These are phyloP conservation scores for Hyperoodon ampullatus DNA, from an alignment of 2,113 vertebrate genomes.

Conservation along the genomic window DNA sequence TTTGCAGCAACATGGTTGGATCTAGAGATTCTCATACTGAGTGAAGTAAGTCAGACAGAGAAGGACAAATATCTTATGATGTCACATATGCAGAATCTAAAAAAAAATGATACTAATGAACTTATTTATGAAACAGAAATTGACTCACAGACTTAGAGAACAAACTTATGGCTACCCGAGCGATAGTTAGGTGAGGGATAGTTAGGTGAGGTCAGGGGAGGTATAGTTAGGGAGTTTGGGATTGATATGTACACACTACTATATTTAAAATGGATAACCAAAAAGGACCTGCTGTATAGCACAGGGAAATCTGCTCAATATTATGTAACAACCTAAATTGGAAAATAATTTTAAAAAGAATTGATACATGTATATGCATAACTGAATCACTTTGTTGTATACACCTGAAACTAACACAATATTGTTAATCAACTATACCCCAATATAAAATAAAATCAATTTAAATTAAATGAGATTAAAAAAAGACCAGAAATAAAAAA, in stretches of 20 bases:
- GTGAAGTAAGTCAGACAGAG: neutral
- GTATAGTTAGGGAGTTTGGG: too few relatives aligned
- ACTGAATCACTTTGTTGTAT: neutral
- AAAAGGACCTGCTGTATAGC: too few relatives aligned
- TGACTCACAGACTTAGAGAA: neutral
- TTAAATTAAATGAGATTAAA: too few relatives aligned
- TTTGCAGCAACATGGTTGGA: neutral
- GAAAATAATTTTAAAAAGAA: too few relatives aligned
- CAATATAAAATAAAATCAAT: too few relatives aligned
- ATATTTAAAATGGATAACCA: too few relatives aligned
- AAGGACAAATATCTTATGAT: neutral
- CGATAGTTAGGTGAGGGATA: neutral
- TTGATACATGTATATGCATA: too few relatives aligned
- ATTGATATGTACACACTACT: too few relatives aligned
- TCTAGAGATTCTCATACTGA: neutral
- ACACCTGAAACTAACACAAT: neutral
- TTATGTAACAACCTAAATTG: too few relatives aligned
- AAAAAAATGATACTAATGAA: neutral
- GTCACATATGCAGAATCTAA: neutral
- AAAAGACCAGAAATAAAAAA: too few relatives aligned
- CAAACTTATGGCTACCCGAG: neutral
- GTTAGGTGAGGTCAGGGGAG: too few relatives aligned
- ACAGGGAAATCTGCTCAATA: too few relatives aligned
- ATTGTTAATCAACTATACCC: neutral
- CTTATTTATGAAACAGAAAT: neutral